Base-by-base conservation (phyloP, 2,888 invertebrate genomes). In the Morpho achilles region DNA sequence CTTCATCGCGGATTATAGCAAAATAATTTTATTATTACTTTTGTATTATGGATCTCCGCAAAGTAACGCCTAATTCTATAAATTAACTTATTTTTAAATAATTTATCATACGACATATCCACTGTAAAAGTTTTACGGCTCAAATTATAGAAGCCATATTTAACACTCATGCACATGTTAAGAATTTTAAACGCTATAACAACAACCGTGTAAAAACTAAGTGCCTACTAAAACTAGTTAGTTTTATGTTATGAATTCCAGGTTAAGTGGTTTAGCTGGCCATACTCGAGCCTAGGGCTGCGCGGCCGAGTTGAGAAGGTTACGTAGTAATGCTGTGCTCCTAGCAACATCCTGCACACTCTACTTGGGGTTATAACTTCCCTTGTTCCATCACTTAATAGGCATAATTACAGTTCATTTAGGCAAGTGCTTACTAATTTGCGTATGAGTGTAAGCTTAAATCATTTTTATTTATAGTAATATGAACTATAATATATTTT, bases 371-470 rank as follows among this genome's bases (percentile, higher is more conserved):
- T 50, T 63, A 59, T 65, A 58, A 59, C 64, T 57, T 61, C 68
- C 69, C 71, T 70, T 67, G 62, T 73, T 73, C 70, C 67, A 66
- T 69, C 62, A 67, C 64, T 68, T 74, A 73, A 76, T 76, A 68
- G 72, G 72, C 70, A 70, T 67, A 65, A 72, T 67, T 66, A 62
- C 55, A 62, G 62, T 64, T 60, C 59, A 64, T 66, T 64, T 62
- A 66, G 60, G 64, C 57, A 60, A 66, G 62, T 64, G 62, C 64
- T 58, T 62, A 61, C 60, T 64, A 62, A 66, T 64, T 66, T 60
- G 56, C 58, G 60, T 60, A 52, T 3, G 32, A 32, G 16, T 16
- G 1, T 16, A 16, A 32, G 32, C 32, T 32, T 32, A 32, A 23
- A 23, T 23, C 2, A 23, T 23, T 23, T 23, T 23, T 3, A 23